A percentile compares a stretch with the other conserved stretches of the same genome.
phyloP scores from a whole-genome alignment of 2,797 vertebrate genomes.

The Lateolabrax maculatus region DNA sequence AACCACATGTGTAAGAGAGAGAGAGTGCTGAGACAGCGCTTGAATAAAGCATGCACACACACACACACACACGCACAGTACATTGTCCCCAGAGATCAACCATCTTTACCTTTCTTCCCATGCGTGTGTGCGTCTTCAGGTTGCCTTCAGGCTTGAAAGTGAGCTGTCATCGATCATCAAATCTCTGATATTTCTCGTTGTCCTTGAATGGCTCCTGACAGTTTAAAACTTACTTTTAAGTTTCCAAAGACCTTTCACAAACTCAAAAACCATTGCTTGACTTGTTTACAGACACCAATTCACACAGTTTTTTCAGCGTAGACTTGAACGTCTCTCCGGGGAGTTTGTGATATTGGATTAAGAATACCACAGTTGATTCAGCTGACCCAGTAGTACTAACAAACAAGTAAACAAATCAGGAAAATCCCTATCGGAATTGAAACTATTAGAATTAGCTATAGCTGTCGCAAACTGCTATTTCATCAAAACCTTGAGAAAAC shows the following conservation, averaged over 20 bases:
- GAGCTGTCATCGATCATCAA: conserved; percentile 31
- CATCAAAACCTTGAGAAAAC: conserved; percentile 76
- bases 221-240: conserved; percentile 20
- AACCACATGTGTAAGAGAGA: conserved; percentile 79
- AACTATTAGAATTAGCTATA: conserved; percentile 80
- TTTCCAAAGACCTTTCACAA: conserved; percentile 18
- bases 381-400: conserved; percentile 71
- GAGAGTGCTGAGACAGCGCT: conserved; percentile 74
- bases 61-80: conserved; percentile 27
- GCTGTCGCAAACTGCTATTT: conserved; percentile 77
- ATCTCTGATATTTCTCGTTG: conserved; percentile 28
- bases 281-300: conserved; percentile 19
- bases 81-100: conserved; percentile 39
- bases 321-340: conserved; percentile 21
- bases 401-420: conserved; percentile 73
- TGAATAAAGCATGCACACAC: conserved; percentile 44
- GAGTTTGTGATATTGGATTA: conserved; percentile 51
- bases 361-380: conserved; percentile 64
- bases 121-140: conserved; percentile 29
- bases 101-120: conserved; percentile 67
- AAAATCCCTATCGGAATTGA: conserved; percentile 83
- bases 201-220: conserved; percentile 45
- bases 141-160: conserved; percentile 29
- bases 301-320: not conserved
- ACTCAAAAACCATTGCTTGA: conserved; percentile 1